These are phyloP conservation scores for Plodia interpunctella DNA, from an alignment of 1,140 invertebrate genomes.

Conservation along the genomic window DNA sequence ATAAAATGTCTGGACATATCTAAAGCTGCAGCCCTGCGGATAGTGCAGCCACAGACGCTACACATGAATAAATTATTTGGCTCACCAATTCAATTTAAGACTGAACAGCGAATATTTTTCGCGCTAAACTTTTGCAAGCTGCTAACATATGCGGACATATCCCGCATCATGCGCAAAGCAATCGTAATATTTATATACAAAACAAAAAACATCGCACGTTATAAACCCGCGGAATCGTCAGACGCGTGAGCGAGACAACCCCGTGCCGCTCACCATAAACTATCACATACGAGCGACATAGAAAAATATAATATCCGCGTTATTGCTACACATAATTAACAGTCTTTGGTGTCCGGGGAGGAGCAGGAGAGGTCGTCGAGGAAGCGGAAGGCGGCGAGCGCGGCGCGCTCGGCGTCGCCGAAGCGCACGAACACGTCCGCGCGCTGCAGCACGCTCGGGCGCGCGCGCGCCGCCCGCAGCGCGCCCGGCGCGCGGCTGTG, in stretches of 20 bases:
- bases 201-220: too few relatives aligned
- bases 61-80: constrained; percentile 39
- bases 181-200: background rate
- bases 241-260: constrained; percentile 30
- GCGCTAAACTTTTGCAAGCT: background rate
- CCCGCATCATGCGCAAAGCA: background rate
- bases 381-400: constrained; percentile 88
- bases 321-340: constrained; percentile 37
- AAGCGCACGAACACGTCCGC: constrained; percentile 86
- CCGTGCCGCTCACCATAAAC: constrained; percentile 23
- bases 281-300: constrained; percentile 53
- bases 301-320: constrained; percentile 58
- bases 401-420: constrained; percentile 86
- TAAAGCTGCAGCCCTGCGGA: constrained; percentile 58
- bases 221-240: background rate
- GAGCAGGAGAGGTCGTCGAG: constrained; percentile 82
- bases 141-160: too few relatives aligned
- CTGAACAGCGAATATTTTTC: constrained; percentile 6
- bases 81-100: constrained; percentile 23
- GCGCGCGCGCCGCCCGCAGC: constrained; percentile 68
- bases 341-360: constrained; percentile 75
- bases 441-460: constrained; percentile 85
- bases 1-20: constrained; percentile 25
- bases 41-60: constrained; percentile 38
- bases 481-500: constrained; percentile 65